Percentiles rank a stretch among this genome's conserved stretches.
These are phyloP conservation scores for Ephydatia muelleri DNA, from an alignment of 37 sponge, comb jelly and placozoan species.

Conservation along the genomic window DNA sequence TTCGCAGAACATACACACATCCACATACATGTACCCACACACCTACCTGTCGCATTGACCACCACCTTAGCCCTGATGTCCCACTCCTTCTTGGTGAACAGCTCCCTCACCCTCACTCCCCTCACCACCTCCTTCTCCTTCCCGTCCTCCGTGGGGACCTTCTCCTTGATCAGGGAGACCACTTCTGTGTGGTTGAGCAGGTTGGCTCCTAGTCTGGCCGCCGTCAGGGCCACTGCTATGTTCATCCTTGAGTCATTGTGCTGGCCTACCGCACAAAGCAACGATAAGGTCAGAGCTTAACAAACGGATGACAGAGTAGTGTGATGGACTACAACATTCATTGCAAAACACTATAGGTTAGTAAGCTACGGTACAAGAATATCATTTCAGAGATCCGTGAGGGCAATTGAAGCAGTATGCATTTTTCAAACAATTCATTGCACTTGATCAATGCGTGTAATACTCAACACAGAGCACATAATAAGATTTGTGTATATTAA, in stretches of 20 bases:
- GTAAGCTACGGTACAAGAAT: too few species aligned
- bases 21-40: not conserved
- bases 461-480: too few species aligned
- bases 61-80: slow-evolving; percentile 90
- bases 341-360: too few species aligned
- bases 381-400: too few species aligned
- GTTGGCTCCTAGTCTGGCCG: slow-evolving; percentile 89
- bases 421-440: too few species aligned
- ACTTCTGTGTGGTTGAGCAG: slow-evolving; percentile 91
- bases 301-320: too few species aligned
- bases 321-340: too few species aligned
- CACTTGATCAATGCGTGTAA: too few species aligned
- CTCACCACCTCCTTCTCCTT: slow-evolving; percentile 60
- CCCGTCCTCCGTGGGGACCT: slow-evolving; percentile 7
- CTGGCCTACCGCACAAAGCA: slow-evolving; percentile 72
- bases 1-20: not conserved
- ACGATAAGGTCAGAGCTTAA: not conserved
- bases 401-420: too few species aligned
- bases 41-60: slow-evolving; percentile 89
- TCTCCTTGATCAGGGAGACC: slow-evolving; percentile 46
- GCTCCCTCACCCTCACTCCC: slow-evolving; percentile 82
- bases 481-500: too few species aligned
- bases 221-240: slow-evolving; percentile 88
- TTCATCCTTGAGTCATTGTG: slow-evolving; percentile 99
- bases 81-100: slow-evolving; percentile 85